A percentile compares a stretch with the other conserved stretches of the same genome.
Conservation (phyloP, 2,797 vertebrate species). For the Cephalopachus bancanus region DNA sequence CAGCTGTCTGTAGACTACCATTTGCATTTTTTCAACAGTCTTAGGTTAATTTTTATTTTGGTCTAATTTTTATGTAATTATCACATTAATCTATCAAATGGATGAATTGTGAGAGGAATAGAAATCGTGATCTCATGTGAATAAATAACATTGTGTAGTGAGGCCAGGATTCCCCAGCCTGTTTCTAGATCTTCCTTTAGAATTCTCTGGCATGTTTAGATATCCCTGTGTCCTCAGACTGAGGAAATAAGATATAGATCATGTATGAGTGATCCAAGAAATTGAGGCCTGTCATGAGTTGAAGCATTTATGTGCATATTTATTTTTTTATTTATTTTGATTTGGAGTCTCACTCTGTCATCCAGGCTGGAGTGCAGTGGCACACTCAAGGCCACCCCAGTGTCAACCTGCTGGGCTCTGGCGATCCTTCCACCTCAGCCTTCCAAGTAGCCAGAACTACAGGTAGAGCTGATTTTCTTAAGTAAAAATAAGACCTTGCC, state of each 20-base stretch:
- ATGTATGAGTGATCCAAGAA: neutral
- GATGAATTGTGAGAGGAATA: constrained; percentile 13
- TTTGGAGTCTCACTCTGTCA: no score
- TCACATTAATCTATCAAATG: neutral
- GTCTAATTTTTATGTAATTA: constrained; percentile 35
- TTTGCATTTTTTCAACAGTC: constrained; percentile 26
- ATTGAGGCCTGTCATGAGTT: neutral
- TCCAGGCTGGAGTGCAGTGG: no score
- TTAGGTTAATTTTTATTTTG: neutral
- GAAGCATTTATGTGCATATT: neutral
- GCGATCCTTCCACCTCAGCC: no score
- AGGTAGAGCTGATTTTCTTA: neutral
- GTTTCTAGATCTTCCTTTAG: neutral
- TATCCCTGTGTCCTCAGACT: neutral
- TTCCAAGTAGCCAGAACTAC: no score
- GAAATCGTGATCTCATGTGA: constrained; percentile 26
- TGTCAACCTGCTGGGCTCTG: no score
- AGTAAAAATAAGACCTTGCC: constrained; percentile 8
- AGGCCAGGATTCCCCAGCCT: neutral
- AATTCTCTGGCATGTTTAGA: neutral
- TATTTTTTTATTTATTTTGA: no score
- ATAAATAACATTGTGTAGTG: neutral
- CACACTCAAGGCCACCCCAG: no score
- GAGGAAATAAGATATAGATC: neutral
- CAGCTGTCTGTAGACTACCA: neutral